Evolutionary conservation across 2,888 invertebrate species (phyloP), one percentile per base, ranked within the genome.

Genomic region (Eilema sororculum): DNA sequence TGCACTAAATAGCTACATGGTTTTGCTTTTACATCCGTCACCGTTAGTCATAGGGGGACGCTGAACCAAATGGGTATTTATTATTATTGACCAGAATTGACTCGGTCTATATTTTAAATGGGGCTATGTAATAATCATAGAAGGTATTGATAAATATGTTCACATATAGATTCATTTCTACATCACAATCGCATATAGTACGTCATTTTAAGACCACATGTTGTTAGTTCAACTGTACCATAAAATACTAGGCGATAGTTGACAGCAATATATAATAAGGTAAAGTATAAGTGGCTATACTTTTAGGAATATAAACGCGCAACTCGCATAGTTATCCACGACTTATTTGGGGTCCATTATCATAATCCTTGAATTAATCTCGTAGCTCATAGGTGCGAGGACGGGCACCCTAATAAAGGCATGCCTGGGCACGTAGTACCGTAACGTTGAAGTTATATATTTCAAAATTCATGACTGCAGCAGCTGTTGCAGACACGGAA

Each of bases 401-500:
- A 28, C 28, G 52, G n/a, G n/a, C n/a, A 52, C 52, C 52, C 52
- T 52, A 52, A 52, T 52, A 52, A 52, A 52, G 52, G 52, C 52
- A 52, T 52, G 52, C 20, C 52, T 52, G 52, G 52, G 52, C 52
- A 52, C 52, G 52, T 58, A 59, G 41, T 28, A 37, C 66, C 13
- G 24, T 56, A 16, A 30, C 22, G 57, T 16, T 33, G 58, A 13
- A 24, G 57, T 16, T 57, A 58, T 58, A 37, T 37, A 58, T 65
- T 59, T 64, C 28, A 56, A 67, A 71, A 69, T 71, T 71, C 67
- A 75, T 46, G 58, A 41, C 65, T 41, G 37, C 28, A 71, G 37
- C 75, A 75, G 73, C 68, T 75, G 75, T 67, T 69, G 13, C 67
- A 16, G 64, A 60, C 46, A 66, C 61, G 58, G 61, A 20, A 52